phyloP scores from a whole-genome alignment of 64 coral and sea anemone species.

The Actinia tenebrosa region DNA sequence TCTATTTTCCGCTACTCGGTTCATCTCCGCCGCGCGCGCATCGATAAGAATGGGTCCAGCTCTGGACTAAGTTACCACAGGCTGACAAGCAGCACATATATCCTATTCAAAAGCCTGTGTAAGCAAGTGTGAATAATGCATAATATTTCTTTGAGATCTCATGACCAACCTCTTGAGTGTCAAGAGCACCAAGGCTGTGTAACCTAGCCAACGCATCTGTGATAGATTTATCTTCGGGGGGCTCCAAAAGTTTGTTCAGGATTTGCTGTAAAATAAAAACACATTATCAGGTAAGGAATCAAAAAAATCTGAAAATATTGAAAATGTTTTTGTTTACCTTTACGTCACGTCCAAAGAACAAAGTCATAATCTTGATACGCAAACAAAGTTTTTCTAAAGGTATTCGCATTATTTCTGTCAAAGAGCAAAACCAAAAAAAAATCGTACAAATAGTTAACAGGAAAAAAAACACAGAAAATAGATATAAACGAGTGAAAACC shows the following conservation, averaged over 20 bases:
- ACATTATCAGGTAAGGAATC: background rate
- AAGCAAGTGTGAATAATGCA: too few relatives aligned
- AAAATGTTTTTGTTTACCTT: constrained; percentile 45
- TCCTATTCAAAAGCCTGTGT: too few relatives aligned
- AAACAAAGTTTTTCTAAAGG: constrained; percentile 86
- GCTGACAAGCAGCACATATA: too few relatives aligned
- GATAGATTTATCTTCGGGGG: constrained; percentile 48
- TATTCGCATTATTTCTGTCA: constrained; percentile 78
- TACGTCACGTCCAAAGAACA: constrained; percentile 72
- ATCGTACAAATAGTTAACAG: too few relatives aligned
- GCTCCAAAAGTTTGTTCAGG: constrained; percentile 45
- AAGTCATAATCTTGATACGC: constrained; percentile 65
- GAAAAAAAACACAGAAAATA: too few relatives aligned
- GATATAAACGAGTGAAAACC: too few relatives aligned
- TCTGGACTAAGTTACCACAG: too few relatives aligned
- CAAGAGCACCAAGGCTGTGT: constrained; percentile 58
- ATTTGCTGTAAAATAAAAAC: constrained; percentile 30
- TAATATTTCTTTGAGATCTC: background rate
- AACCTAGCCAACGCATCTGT: constrained; percentile 42
- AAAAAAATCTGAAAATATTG: too few relatives aligned
- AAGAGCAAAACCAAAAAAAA: constrained; percentile 7
- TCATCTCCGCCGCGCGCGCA: too few relatives aligned
- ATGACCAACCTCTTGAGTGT: constrained; percentile 32
- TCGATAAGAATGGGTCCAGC: too few relatives aligned
- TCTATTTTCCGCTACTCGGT: too few relatives aligned